These are phyloP conservation scores for Panurus biarmicus DNA, from an alignment of 2,113 vertebrate species.

Conservation along the genomic window DNA sequence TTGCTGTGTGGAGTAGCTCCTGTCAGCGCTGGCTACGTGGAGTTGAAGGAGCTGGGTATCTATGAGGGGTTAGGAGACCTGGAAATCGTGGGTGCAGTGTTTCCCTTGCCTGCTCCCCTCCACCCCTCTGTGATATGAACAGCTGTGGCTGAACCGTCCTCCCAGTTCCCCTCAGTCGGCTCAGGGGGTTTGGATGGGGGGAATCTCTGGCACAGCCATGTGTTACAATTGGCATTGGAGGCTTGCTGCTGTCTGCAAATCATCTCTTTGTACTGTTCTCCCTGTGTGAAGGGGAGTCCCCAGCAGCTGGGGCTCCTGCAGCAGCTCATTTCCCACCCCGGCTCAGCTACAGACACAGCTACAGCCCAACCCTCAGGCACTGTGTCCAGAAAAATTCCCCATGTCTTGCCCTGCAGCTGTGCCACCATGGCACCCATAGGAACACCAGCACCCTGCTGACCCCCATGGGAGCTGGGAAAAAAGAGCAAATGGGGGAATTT, in stretches of 20 bases:
- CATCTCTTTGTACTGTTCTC: not conserved
- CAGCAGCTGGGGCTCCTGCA: not conserved
- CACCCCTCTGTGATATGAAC: too few species aligned
- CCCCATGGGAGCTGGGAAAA: not conserved
- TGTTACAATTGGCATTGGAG: not conserved
- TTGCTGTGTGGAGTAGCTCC: not conserved
- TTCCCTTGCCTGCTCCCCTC: not conserved
- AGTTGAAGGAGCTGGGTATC: not conserved
- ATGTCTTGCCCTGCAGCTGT: not conserved
- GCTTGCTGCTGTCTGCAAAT: fast-evolving
- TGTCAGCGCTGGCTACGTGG: fast-evolving
- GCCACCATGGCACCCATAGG: not conserved
- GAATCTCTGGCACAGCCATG: not conserved
- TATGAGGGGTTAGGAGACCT: fast-evolving
- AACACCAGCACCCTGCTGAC: not conserved
- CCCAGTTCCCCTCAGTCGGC: fast-evolving
- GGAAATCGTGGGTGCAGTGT: not conserved
- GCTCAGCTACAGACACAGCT: not conserved
- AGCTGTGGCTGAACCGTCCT: not conserved
- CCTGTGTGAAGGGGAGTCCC: fast-evolving
- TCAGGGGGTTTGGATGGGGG: not conserved
- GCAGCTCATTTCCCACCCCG: not conserved
- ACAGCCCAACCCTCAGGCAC: not conserved
- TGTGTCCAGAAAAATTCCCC: not conserved
- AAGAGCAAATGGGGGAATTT: not conserved